Evolutionary conservation across 2,888 invertebrate species (phyloP), one percentile per base, ranked within the genome.

Genomic region (Pyrochroa serraticornis): DNA sequence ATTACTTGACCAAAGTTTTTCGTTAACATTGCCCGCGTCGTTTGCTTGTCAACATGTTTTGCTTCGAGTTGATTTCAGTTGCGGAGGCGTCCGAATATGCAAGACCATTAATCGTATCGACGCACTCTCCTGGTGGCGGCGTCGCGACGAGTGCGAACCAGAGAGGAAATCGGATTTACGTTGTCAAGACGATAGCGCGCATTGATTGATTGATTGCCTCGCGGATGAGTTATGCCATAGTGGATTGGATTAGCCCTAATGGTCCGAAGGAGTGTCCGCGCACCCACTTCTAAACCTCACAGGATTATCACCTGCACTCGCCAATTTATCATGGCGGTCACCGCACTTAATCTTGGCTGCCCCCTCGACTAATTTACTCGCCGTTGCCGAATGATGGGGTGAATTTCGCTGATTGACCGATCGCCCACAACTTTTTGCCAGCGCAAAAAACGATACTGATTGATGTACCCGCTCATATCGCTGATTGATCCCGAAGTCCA

Each of bases 141-240:
- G 22, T 22, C 22, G 22, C 22, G 22, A 22, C 22, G 22, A 22
- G 22, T 39, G 39, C 39, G 39, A 39, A 39, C 39, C 39, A 46
- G 32, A 62, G 61, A 74, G 74, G 72, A 75, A 77, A 76, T 77
- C 75, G 77, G 77, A 77, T 77, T 78, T 75, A 71, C 69, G 73
- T 72, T 76, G 78, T 78, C 78, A 75, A 73, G 73, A 72, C 68
- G 69, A 69, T 68, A 70, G 65, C 46, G 14, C 67, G 74, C 77
- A 75, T 75, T 77, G 77, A 78, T 78, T 78, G 78, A 78, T 78
- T 75, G 78, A 78, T 78, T 76, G 73, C 75, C 69, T 66, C 66
- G 70, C 71, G 75, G 76, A 77, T 75, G 77, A 77, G 77, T 78
- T 75, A 77, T 75, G 75, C 74, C 72, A 71, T 68, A 70, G 72